phyloP scores from a whole-genome alignment of 2,888 invertebrate genomes.

The Argyra leucocephala region DNA sequence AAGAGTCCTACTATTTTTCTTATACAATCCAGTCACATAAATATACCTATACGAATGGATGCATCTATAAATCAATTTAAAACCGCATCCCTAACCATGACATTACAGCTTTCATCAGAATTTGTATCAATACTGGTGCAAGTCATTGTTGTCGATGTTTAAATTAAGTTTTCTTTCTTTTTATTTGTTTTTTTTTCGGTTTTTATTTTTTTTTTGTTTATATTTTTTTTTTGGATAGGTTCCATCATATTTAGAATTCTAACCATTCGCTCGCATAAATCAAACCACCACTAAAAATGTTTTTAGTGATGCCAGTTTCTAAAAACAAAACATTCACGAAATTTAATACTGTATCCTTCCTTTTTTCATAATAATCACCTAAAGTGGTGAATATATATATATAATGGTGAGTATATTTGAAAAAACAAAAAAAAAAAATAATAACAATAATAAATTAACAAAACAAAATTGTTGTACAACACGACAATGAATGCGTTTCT shows the following conservation, averaged over 20 bases:
- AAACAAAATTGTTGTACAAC: background rate
- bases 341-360: background rate
- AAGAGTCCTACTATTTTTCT: too few relatives aligned
- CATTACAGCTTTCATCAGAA: slow-evolving; percentile 3
- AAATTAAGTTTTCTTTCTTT: slow-evolving; percentile 4
- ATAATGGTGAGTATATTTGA: too few relatives aligned
- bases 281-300: background rate
- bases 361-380: too few relatives aligned
- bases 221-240: background rate
- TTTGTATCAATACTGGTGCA: background rate
- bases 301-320: background rate
- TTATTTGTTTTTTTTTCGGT: background rate
- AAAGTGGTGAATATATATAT: too few relatives aligned
- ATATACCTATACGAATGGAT: background rate
- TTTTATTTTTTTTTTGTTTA: background rate
- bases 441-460: background rate
- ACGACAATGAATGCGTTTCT: background rate
- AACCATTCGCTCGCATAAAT: slow-evolving; percentile 4
- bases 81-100: background rate
- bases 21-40: background rate
- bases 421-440: too few relatives aligned
- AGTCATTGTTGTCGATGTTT: slow-evolving; percentile 3
- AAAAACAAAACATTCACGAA: background rate
- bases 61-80: background rate
- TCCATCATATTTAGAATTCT: slow-evolving; percentile 6